Percentiles rank a stretch among this genome's conserved stretches.
Conservation (phyloP, 2,113 vertebrate genomes). For the Apteryx mantelli region DNA sequence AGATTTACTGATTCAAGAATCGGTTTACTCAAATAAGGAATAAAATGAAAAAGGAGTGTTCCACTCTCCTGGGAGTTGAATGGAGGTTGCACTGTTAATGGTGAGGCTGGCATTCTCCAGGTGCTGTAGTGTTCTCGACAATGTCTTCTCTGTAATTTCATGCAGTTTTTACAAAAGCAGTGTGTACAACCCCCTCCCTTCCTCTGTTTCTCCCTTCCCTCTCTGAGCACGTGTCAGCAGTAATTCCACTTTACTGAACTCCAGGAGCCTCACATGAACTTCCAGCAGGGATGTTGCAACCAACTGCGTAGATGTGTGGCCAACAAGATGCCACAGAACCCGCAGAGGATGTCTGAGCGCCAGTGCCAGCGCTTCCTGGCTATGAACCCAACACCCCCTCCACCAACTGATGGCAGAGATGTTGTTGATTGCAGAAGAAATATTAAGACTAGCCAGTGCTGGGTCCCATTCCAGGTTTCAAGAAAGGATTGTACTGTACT, state of each 20-base stretch:
- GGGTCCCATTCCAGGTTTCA: constrained; percentile 13
- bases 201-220: neutral
- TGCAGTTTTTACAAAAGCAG: neutral
- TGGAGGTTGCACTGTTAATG: neutral
- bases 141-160: neutral
- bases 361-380: accelerated
- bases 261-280: neutral
- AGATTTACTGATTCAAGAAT: neutral
- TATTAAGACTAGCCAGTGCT: neutral
- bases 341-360: neutral
- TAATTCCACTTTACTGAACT: neutral
- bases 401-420: neutral
- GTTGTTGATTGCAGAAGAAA: constrained; percentile 28
- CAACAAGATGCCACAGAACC: neutral
- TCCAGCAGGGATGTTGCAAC: accelerated
- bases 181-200: neutral
- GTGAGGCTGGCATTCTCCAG: neutral
- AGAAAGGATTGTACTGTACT: constrained; percentile 7
- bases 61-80: neutral
- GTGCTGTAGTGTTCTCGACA: neutral
- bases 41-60: neutral
- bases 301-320: neutral
- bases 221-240: neutral
- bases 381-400: neutral
- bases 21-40: neutral